phyloP scores from a whole-genome alignment of 2,888 invertebrate genomes.

The Clitarchus hookeri region DNA sequence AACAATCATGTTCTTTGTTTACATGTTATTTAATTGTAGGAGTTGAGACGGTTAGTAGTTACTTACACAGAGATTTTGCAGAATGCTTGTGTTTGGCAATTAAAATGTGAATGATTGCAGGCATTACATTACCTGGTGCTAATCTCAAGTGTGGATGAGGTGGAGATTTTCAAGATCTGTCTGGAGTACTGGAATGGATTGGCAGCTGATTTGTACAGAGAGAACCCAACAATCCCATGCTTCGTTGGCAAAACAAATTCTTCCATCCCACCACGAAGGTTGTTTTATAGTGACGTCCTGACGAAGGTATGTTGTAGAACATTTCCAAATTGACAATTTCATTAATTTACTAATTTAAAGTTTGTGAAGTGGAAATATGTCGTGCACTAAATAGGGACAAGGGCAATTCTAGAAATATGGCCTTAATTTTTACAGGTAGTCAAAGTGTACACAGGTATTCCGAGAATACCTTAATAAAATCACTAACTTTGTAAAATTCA shows the following conservation, averaged over 20 bases:
- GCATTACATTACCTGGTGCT: constrained; percentile 85
- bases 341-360: no score
- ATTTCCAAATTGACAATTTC: no score
- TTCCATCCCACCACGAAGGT: constrained; percentile 61
- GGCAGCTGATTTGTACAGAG: constrained; percentile 89
- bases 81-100: constrained; percentile 12
- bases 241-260: constrained; percentile 47
- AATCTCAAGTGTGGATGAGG: constrained; percentile 98
- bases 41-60: no score
- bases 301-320: constrained; percentile 61
- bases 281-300: constrained; percentile 78
- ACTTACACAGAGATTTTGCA: not conserved
- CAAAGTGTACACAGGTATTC: no score
- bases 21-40: no score
- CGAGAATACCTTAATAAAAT: no score
- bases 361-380: no score
- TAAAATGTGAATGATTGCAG: constrained; percentile 43
- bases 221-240: constrained; percentile 65
- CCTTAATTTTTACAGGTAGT: no score
- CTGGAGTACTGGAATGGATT: constrained; percentile 98
- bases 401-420: no score
- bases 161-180: constrained; percentile 99
- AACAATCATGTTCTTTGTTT: no score
- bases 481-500: no score
- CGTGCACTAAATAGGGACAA: no score